A percentile compares a stretch with the other conserved stretches of the same genome.
Evolutionary conservation across 2,797 vertebrate genomes (phyloP).

Genomic region (Chaenodraco wilsoni): DNA sequence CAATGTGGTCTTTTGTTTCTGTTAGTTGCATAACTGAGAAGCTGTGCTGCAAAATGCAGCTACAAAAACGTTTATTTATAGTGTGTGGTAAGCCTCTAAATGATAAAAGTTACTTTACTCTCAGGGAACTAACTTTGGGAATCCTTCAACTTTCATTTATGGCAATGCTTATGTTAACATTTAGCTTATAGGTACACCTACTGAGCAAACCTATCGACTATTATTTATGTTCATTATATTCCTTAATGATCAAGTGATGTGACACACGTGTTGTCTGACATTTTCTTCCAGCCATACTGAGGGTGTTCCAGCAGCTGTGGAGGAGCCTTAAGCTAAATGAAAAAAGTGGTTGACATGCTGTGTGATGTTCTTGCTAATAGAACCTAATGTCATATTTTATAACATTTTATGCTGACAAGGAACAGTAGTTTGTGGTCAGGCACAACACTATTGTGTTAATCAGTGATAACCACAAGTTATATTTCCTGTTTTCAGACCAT

Average conservation of each 20-base stretch:
- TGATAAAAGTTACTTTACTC: not conserved
- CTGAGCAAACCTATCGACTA: too few species aligned
- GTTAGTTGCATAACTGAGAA: not conserved
- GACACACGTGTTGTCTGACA: not conserved
- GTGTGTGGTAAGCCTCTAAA: not conserved
- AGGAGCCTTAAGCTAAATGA: not conserved
- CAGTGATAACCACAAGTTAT: slow-evolving; percentile 21
- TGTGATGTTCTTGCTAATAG: not conserved
- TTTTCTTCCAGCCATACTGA: not conserved
- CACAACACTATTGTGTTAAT: not conserved
- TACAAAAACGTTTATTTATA: not conserved
- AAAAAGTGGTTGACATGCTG: not conserved
- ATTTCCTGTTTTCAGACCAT: slow-evolving; percentile 41
- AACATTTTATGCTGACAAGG: not conserved
- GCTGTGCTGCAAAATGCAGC: not conserved
- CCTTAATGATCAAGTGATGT: slow-evolving; percentile 1
- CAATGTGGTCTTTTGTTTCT: not conserved
- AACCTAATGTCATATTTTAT: not conserved
- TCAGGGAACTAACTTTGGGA: not conserved
- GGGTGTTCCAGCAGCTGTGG: slow-evolving; percentile 11
- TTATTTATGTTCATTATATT: too few species aligned
- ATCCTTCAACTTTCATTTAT: not conserved
- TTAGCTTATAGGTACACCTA: not conserved
- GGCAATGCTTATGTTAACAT: not conserved
- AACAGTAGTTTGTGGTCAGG: not conserved